These are phyloP conservation scores for Siniperca obscura DNA, from an alignment of 2,797 vertebrate species.

Conservation along the genomic window DNA sequence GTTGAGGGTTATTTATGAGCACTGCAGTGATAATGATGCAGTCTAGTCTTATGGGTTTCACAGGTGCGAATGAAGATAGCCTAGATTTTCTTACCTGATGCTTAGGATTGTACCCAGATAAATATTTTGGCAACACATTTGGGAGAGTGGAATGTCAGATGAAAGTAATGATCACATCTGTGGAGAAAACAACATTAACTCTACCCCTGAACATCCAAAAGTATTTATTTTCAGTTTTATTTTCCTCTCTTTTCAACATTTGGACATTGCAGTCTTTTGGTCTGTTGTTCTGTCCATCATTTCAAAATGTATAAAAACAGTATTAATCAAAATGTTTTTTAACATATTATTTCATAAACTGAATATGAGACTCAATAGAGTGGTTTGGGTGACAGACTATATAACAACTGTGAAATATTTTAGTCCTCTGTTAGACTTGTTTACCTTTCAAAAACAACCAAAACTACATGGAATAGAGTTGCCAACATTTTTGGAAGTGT, in stretches of 20 bases:
- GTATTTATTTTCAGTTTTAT: not conserved
- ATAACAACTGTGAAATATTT: slow-evolving; percentile 16
- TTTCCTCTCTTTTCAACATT: slow-evolving; percentile 8
- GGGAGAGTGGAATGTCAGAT: slow-evolving; percentile 11
- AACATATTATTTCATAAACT: slow-evolving; percentile 11
- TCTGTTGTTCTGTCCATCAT: slow-evolving; percentile 27
- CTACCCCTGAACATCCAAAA: not conserved
- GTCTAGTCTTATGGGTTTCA: slow-evolving; percentile 23
- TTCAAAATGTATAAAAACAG: slow-evolving; percentile 49
- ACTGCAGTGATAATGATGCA: slow-evolving; percentile 28
- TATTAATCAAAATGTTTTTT: slow-evolving; percentile 30
- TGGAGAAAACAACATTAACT: slow-evolving; percentile 4
- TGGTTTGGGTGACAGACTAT: not conserved
- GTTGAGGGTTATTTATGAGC: slow-evolving; percentile 44
- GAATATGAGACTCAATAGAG: not conserved
- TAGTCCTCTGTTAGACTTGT: slow-evolving; percentile 22
- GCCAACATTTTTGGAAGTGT: slow-evolving; percentile 53
- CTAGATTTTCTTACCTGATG: not conserved
- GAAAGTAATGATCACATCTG: slow-evolving; percentile 12
- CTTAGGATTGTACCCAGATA: slow-evolving; percentile 1
- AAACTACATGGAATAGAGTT: slow-evolving; percentile 46
- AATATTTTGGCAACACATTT: slow-evolving; percentile 15
- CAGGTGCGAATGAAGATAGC: slow-evolving; percentile 3
- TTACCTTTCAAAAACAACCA: slow-evolving; percentile 30
- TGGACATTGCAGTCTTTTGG: not conserved